phyloP scores from a whole-genome alignment of 2,113 vertebrate species.

The Tyto alba region DNA sequence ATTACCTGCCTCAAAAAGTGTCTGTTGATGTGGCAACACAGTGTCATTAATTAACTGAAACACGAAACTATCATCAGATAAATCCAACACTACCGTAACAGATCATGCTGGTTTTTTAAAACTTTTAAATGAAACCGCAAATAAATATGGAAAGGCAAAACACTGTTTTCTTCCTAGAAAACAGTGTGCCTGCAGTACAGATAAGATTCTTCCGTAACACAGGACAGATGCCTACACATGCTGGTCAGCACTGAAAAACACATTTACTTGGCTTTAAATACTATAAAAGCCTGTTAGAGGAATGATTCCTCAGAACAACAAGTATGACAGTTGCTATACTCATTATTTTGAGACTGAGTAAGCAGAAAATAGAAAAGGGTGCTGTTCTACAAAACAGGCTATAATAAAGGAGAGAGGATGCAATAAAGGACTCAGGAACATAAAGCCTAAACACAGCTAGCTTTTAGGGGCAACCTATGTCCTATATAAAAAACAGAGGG shows the following conservation, averaged over 20 bases:
- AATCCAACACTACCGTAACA: neutral
- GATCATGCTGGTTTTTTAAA: neutral
- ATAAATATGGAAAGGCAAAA: neutral
- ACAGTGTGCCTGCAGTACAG: neutral
- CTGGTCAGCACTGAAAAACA: neutral
- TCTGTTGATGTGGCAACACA: neutral
- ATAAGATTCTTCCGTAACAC: neutral
- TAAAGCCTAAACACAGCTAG: neutral
- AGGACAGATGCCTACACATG: neutral
- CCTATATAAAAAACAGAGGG: neutral
- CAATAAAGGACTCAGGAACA: neutral
- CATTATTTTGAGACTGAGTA: neutral
- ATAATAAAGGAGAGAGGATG: neutral
- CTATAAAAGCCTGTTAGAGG: neutral
- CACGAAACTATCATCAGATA: neutral
- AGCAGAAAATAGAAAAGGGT: neutral
- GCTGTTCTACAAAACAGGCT: neutral
- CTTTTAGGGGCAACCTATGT: neutral
- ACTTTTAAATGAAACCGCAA: neutral
- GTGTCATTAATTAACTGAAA: neutral
- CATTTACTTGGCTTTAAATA: neutral
- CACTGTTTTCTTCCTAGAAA: neutral
- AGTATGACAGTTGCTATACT: neutral
- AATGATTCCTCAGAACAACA: neutral
- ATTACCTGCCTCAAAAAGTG: neutral